A percentile compares a stretch with the other conserved stretches of the same genome.
These are phyloP conservation scores for Wasmannia auropunctata DNA, from an alignment of 1,140 invertebrate genomes.

Conservation along the genomic window DNA sequence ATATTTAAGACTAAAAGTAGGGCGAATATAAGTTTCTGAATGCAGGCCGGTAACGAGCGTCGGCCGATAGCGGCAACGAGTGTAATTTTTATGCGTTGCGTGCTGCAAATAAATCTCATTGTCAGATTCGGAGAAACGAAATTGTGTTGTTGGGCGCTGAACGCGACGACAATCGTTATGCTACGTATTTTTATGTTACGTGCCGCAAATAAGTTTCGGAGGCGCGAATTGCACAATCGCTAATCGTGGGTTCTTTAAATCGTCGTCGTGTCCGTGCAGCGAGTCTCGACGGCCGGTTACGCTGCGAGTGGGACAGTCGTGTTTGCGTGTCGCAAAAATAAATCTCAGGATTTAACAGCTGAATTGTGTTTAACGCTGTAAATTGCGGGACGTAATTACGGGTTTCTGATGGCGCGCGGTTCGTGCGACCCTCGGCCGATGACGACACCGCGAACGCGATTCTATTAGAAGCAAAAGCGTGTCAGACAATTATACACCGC, in stretches of 20 bases:
- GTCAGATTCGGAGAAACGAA: neutral
- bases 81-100: neutral
- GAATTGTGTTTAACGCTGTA: neutral
- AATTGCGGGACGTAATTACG: neutral
- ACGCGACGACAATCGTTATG: neutral
- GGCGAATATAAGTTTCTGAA: neutral
- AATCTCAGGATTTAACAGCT: neutral
- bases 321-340: neutral
- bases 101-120: neutral
- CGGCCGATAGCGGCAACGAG: neutral
- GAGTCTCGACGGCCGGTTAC: neutral
- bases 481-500: neutral
- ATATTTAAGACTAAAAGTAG: neutral
- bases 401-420: neutral
- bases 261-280: neutral
- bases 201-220: neutral
- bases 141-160: neutral
- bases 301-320: neutral
- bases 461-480: neutral
- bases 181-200: neutral
- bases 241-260: neutral
- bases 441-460: neutral
- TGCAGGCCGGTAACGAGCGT: neutral
- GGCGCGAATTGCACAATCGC: neutral
- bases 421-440: neutral